Percentiles rank a stretch among this genome's conserved stretches.
These are phyloP conservation scores for Rhogogaster chlorosoma DNA, from an alignment of 2,888 invertebrate species.

Conservation along the genomic window DNA sequence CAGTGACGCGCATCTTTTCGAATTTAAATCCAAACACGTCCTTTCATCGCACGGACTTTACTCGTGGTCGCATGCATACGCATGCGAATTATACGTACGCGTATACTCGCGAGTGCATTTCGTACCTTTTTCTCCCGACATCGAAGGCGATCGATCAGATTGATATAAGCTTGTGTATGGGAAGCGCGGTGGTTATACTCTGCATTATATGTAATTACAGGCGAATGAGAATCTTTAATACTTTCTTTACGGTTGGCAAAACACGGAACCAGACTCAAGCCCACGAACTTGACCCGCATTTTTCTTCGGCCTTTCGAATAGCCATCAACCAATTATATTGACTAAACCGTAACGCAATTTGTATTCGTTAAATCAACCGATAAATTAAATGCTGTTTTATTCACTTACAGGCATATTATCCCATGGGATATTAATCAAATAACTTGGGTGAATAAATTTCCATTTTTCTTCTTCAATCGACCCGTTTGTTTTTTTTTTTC, in stretches of 20 bases:
- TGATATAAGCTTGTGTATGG: background rate
- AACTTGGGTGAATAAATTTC: background rate
- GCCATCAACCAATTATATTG: conserved; percentile 36
- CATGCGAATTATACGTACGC: conserved; percentile 24
- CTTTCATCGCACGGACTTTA: conserved; percentile 28
- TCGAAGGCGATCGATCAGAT: background rate
- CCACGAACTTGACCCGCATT: conserved; percentile 42
- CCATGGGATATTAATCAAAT: background rate
- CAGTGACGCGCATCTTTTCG: conserved; percentile 42
- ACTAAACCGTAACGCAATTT: conserved; percentile 36
- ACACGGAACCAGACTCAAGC: conserved; percentile 12
- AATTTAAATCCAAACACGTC: conserved; percentile 43
- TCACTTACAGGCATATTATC: background rate
- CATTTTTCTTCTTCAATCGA: background rate
- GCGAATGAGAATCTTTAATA: background rate
- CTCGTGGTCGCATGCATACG: background rate
- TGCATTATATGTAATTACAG: background rate
- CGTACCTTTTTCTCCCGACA: background rate
- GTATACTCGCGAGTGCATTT: conserved; percentile 19
- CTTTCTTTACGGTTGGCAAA: conserved; percentile 24
- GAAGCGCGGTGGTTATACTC: background rate
- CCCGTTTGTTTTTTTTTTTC: background rate
- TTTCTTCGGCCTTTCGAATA: conserved; percentile 20
- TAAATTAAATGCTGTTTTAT: conserved; percentile 8
- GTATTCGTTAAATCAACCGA: conserved; percentile 5